Evolutionary conservation across 2,113 vertebrate species (phyloP).

Genomic region (Capricornis sumatraensis): DNA sequence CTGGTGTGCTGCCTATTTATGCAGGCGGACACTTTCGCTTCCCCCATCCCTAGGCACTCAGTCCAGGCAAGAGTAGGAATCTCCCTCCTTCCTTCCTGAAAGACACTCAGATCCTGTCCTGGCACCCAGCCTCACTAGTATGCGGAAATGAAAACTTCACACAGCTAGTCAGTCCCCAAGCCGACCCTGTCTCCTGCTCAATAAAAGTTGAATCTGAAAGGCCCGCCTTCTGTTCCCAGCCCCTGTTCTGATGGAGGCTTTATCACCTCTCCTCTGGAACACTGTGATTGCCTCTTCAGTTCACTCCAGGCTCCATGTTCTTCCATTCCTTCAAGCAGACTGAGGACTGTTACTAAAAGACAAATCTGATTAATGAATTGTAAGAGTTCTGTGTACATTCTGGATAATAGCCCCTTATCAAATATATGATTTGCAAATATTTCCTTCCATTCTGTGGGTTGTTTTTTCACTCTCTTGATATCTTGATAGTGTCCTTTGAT

Average conservation of each 20-base stretch:
- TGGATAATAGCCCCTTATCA: not conserved
- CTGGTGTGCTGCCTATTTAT: constrained; percentile 63
- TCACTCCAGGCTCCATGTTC: not conserved
- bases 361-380: not conserved
- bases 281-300: not conserved
- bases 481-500: not conserved
- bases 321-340: not conserved
- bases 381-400: not conserved
- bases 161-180: not conserved
- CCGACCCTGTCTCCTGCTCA: not conserved
- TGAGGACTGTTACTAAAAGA: not conserved
- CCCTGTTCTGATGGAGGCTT: not conserved
- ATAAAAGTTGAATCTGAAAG: not conserved
- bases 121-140: not conserved
- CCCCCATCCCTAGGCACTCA: not conserved
- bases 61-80: constrained; percentile 12
- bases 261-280: not conserved
- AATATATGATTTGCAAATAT: not conserved
- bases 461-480: not conserved
- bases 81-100: constrained; percentile 55
- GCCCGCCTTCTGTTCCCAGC: not conserved
- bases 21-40: constrained; percentile 42
- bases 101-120: not conserved
- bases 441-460: not conserved
- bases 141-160: not conserved